Conservation (phyloP, 2,888 invertebrate species). For the Galerucella calmariensis region DNA sequence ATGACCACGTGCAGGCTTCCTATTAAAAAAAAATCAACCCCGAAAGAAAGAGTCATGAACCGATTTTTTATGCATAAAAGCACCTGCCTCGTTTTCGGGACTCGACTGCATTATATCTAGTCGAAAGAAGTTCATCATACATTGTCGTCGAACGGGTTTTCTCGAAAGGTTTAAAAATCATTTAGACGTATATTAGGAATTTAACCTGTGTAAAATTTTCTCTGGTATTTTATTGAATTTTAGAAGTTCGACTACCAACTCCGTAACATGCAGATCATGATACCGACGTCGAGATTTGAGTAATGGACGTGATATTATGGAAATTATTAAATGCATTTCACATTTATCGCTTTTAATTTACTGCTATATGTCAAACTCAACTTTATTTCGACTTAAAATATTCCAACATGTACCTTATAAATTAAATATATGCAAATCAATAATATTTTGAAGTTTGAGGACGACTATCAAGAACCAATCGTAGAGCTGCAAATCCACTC, state of each 20-base stretch:
- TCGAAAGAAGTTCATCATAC: too few relatives aligned
- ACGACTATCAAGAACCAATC: too few relatives aligned
- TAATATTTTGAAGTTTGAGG: too few relatives aligned
- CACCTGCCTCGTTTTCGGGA: background rate
- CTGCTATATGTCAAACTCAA: too few relatives aligned
- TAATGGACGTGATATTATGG: constrained; percentile 9
- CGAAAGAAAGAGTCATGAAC: background rate
- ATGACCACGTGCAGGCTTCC: constrained; percentile 35
- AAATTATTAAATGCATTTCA: constrained; percentile 14
- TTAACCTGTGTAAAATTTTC: background rate
- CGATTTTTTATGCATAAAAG: background rate
- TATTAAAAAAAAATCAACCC: constrained; percentile 31
- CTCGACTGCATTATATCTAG: too few relatives aligned
- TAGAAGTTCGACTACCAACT: background rate
- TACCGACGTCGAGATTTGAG: constrained; percentile 8
- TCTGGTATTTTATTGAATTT: constrained; percentile 1
- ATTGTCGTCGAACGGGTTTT: too few relatives aligned
- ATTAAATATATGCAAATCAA: too few relatives aligned
- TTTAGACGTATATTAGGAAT: too few relatives aligned
- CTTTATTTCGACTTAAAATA: too few relatives aligned
- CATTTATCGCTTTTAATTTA: constrained; percentile 8
- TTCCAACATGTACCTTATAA: too few relatives aligned
- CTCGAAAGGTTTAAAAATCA: too few relatives aligned
- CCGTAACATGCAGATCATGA: constrained; percentile 19
- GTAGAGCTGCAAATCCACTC: too few relatives aligned